phyloP scores from a whole-genome alignment of 2,888 invertebrate species.

The Unio pictorum region DNA sequence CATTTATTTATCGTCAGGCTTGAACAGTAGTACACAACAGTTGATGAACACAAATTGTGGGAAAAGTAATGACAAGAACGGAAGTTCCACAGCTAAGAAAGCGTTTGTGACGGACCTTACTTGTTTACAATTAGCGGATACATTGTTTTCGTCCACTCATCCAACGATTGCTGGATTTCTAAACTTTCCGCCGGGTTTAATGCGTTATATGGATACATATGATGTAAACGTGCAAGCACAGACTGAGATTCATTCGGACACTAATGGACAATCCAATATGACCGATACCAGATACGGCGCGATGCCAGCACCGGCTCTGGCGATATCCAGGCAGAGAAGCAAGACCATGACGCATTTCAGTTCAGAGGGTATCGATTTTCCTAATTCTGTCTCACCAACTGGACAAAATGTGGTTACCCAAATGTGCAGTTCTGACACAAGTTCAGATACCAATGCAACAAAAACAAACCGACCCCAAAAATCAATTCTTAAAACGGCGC shows the following conservation, averaged over 20 bases:
- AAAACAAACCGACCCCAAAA: slow-evolving; percentile 18
- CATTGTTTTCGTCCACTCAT: slow-evolving; percentile 18
- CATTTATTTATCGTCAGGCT: neutral
- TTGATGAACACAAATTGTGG: slow-evolving; percentile 3
- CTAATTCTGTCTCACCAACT: neutral
- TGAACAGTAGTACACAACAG: slow-evolving; percentile 17
- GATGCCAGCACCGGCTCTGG: slow-evolving; percentile 5
- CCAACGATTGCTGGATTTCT: slow-evolving; percentile 20
- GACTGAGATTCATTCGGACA: neutral
- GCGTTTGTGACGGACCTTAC: slow-evolving; percentile 19
- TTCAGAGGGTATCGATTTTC: neutral
- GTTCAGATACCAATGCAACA: neutral
- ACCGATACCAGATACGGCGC: neutral
- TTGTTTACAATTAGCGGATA: slow-evolving; percentile 25
- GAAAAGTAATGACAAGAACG: too few species aligned
- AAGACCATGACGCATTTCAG: neutral
- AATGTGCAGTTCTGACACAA: neutral
- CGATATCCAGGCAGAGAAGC: slow-evolving; percentile 8
- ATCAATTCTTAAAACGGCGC: slow-evolving; percentile 21
- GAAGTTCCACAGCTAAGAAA: slow-evolving; percentile 2
- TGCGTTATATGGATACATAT: slow-evolving; percentile 15
- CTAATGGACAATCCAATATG: neutral
- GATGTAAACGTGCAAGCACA: neutral
- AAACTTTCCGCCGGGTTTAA: slow-evolving; percentile 5
- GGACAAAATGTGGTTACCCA: neutral